Percentiles rank a stretch among this genome's conserved stretches.
Evolutionary conservation across 2,113 vertebrate species (phyloP).

Genomic region (Bostrychus sinensis): DNA sequence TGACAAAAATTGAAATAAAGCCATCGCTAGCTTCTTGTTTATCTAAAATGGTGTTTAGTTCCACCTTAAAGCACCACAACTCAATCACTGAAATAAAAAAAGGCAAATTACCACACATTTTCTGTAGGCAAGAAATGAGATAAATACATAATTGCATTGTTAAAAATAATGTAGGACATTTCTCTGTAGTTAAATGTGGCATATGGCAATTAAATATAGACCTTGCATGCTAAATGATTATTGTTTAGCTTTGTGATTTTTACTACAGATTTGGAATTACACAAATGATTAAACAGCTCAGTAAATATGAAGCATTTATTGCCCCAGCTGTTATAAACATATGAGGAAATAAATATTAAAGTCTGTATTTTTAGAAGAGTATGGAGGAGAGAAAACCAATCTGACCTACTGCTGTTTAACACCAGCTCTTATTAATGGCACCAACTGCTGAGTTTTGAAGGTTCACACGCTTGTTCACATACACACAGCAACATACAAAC

Average conservation of each 20-base stretch:
- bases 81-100: no score
- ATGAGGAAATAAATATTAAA: slow-evolving; percentile 12
- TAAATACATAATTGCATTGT: no score
- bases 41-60: no score
- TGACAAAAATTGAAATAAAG: no score
- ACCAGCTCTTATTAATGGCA: slow-evolving; percentile 28
- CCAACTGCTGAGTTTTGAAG: slow-evolving; percentile 13
- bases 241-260: not conserved
- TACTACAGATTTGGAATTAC: slow-evolving; percentile 31
- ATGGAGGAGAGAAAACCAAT: slow-evolving; percentile 32
- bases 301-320: slow-evolving; percentile 5
- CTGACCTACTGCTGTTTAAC: slow-evolving; percentile 45
- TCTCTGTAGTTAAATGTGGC: no score
- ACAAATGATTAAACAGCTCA: slow-evolving; percentile 36
- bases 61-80: no score
- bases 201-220: no score
- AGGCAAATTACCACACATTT: no score
- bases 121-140: no score
- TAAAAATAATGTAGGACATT: no score
- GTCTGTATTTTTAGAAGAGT: slow-evolving; percentile 28
- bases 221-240: no score
- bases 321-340: slow-evolving; percentile 18
- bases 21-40: no score
- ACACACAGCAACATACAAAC: not conserved
- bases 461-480: slow-evolving; percentile 22